These are phyloP conservation scores for Daboia siamensis DNA, from an alignment of 2,113 vertebrate species.

Conservation along the genomic window DNA sequence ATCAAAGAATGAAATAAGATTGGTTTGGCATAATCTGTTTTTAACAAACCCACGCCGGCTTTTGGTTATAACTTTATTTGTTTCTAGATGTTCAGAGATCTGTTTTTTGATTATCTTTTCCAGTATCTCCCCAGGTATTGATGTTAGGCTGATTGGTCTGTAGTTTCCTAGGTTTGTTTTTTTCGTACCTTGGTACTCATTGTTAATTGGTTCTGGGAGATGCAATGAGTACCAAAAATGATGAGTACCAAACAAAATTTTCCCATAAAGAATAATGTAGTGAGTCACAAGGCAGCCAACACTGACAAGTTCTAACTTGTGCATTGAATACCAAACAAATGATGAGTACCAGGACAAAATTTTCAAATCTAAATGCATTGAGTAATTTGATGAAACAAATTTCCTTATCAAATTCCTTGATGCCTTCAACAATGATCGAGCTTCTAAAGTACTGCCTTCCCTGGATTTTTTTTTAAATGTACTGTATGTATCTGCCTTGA, in stretches of 20 bases:
- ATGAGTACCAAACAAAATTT: background rate
- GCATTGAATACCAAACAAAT: background rate
- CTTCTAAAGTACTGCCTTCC: background rate
- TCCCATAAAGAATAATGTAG: background rate
- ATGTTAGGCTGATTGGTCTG: too few species aligned
- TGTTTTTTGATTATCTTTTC: too few species aligned
- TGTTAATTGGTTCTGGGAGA: background rate
- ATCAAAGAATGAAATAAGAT: too few species aligned
- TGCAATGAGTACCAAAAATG: background rate
- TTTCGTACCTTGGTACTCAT: too few species aligned
- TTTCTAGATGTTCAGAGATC: too few species aligned
- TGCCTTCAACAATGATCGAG: background rate
- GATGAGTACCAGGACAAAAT: background rate
- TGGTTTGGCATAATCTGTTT: too few species aligned
- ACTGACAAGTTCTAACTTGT: background rate
- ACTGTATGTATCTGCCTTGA: background rate
- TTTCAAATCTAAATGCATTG: background rate
- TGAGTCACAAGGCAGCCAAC: background rate
- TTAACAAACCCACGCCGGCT: too few species aligned
- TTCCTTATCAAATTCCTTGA: background rate
- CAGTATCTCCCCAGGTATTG: too few species aligned
- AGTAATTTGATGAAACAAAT: background rate
- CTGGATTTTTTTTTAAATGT: background rate
- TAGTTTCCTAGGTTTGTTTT: too few species aligned
- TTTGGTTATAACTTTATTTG: too few species aligned